A percentile compares a stretch with the other conserved stretches of the same genome.
phyloP scores from a whole-genome alignment of 1,140 invertebrate species.

The Chelonus insularis region DNA sequence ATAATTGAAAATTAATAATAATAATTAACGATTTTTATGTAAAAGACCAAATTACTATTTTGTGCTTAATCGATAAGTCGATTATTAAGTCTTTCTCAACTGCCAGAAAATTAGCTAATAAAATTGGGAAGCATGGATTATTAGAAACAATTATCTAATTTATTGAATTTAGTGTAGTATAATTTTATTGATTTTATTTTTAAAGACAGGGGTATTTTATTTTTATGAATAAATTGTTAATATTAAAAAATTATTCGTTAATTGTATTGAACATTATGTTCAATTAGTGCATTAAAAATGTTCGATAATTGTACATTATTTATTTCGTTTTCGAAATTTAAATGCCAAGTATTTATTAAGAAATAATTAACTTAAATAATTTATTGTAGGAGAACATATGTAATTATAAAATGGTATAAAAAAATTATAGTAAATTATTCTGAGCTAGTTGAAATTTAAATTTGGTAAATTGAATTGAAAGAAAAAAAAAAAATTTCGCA shows the following conservation, averaged over 20 bases:
- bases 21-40: conserved; percentile 6
- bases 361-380: neutral
- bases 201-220: no score
- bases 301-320: no score
- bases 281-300: no score
- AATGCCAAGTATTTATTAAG: no score
- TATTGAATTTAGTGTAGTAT: no score
- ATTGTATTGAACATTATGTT: no score
- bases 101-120: conserved; percentile 28
- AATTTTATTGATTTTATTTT: no score
- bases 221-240: no score
- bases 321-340: no score
- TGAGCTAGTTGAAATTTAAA: neutral
- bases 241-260: no score
- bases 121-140: no score
- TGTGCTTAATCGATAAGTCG: conserved; percentile 2
- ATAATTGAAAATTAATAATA: neutral
- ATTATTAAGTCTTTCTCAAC: conserved; percentile 33
- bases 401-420: neutral
- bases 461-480: neutral
- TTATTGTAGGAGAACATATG: neutral
- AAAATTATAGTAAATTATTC: neutral
- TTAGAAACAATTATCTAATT: no score
- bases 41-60: conserved; percentile 2
- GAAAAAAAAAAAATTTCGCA: neutral